Conservation (phyloP, 2,113 vertebrate genomes). For the Parotia lawesii region DNA sequence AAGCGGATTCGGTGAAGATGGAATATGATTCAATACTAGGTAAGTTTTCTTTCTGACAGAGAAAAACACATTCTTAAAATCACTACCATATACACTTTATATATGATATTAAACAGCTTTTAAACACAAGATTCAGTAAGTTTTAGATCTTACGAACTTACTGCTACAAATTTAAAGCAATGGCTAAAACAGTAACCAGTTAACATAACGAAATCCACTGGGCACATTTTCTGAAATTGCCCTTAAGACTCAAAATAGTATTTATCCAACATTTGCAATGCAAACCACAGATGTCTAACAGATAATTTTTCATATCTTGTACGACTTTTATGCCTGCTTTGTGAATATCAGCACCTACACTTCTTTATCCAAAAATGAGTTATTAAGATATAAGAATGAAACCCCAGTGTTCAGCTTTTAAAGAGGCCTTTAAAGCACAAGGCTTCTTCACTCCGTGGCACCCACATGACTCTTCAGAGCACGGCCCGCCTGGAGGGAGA, state of each 20-base stretch:
- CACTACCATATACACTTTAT: not conserved
- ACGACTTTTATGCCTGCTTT: not conserved
- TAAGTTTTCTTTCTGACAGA: not conserved
- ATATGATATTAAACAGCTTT: not conserved
- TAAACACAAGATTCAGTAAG: not conserved
- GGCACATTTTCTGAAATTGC: not conserved
- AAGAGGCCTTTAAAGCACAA: not conserved
- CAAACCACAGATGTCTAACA: not conserved
- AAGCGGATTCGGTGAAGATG: not conserved
- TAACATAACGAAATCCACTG: not conserved
- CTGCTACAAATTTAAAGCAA: not conserved
- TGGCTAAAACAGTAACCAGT: not conserved
- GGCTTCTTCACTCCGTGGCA: not conserved
- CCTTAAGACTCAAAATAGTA: not conserved
- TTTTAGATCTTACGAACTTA: not conserved
- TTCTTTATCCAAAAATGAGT: not conserved
- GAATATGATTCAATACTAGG: not conserved
- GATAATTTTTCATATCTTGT: not conserved
- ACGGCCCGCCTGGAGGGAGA: not conserved
- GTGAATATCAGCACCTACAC: not conserved
- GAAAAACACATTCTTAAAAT: not conserved
- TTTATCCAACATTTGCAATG: not conserved
- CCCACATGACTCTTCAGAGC: not conserved
- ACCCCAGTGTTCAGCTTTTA: not conserved
- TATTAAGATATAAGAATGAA: not conserved